Base-by-base conservation (phyloP, 2,888 invertebrate genomes). In the Galeruca laticollis region DNA sequence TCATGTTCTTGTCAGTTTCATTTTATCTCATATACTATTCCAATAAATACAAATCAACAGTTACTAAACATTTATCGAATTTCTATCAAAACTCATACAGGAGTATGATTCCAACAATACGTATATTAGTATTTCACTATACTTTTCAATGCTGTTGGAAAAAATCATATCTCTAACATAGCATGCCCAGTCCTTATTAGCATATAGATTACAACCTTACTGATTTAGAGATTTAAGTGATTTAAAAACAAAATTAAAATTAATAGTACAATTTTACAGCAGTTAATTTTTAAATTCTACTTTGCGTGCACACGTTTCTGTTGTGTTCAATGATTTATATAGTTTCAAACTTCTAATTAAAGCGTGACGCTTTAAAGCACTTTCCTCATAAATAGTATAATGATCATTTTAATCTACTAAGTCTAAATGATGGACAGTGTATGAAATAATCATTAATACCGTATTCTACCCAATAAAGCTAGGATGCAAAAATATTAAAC, bases 371-470 rank as follows among this genome's bases (percentile, higher is more conserved):
- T 4, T n/a, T 40, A 4, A 40, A 40, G 37, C 13, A 40, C 37
- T 40, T 2, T 4, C 6, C 26, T 6, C 26, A 26, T 3, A 26
- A 26, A 26, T 26, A 26, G 3, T 26, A 26, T 26, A 6, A 26
- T 26, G 1, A n/a, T 40, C 13, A 40, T 2, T 4, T 13, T 31
- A 4, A 31, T 20, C n/a, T 43, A 60, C 21, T 11, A 37, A 60
- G 35, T 18, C 9, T 54, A 54, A 54, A 63, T 51, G 37, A 60
- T 60, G 43, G 40, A 21, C 8, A 18, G 18, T 37, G 49, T 49
- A 65, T 57, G 47, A 59, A 65, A 65, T 57, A 65, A 47, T 57
- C 65, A 65, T 65, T 35, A n/a, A n/a, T n/a, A n/a, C n/a, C n/a
- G n/a, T n/a, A n/a, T n/a, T n/a, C n/a, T n/a, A n/a, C n/a, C n/a